Evolutionary conservation across 1,140 invertebrate genomes (phyloP).

Genomic region (Pseudomyrmex concolor): DNA sequence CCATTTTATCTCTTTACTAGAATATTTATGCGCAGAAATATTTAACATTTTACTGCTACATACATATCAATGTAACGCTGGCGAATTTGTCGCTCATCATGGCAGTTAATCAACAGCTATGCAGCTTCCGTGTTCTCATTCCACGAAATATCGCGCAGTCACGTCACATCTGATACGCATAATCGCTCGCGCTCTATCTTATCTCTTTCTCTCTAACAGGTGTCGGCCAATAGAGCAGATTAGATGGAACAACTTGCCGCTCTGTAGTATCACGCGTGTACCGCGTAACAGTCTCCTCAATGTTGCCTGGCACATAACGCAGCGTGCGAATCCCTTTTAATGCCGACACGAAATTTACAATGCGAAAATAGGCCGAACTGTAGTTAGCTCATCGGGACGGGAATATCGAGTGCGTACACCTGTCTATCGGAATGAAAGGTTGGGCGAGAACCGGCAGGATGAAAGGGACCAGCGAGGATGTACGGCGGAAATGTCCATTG

Average conservation of each 20-base stretch:
- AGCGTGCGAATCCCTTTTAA: slow-evolving; percentile 13
- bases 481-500: slow-evolving; percentile 25
- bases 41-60: too few species aligned
- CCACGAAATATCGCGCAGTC: neutral
- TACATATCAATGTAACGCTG: neutral
- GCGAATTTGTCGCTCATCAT: neutral
- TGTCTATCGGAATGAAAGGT: slow-evolving; percentile 51
- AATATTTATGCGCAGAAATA: too few species aligned
- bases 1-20: too few species aligned
- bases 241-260: slow-evolving; percentile 27
- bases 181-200: neutral
- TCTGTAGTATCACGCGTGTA: slow-evolving; percentile 19
- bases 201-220: slow-evolving; percentile 21
- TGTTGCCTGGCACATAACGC: neutral
- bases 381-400: slow-evolving; percentile 23
- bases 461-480: slow-evolving; percentile 35
- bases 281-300: slow-evolving; percentile 37
- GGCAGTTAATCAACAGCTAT: neutral
- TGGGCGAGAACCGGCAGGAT: slow-evolving; percentile 39
- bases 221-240: slow-evolving; percentile 51
- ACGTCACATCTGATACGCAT: slow-evolving; percentile 6
- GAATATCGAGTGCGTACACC: slow-evolving; percentile 54
- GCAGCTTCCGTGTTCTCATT: slow-evolving; percentile 7
- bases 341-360: slow-evolving; percentile 45
- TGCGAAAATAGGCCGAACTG: slow-evolving; percentile 39